A percentile compares a stretch with the other conserved stretches of the same genome.
Evolutionary conservation across 2,797 vertebrate species (phyloP).

Genomic region (Nothura maculosa): DNA sequence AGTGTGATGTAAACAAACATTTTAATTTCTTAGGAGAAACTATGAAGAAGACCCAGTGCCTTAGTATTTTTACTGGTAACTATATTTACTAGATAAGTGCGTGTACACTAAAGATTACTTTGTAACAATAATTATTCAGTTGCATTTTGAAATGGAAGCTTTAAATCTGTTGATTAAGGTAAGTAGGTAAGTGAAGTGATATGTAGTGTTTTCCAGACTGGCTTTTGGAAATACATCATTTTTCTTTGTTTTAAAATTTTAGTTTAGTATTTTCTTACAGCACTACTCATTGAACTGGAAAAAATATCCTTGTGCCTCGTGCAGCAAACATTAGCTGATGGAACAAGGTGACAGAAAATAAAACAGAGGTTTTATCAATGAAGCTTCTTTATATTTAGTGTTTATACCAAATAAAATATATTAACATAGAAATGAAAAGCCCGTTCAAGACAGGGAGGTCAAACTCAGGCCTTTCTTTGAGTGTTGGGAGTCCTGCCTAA

Average conservation of each 20-base stretch:
- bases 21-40: constrained; percentile 19
- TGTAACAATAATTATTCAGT: constrained; percentile 21
- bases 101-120: not conserved
- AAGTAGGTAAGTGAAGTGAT: constrained; percentile 41
- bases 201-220: not conserved
- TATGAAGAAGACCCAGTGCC: not conserved
- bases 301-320: not conserved
- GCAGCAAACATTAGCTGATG: not conserved
- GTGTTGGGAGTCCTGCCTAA: not conserved
- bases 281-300: rapidly evolving
- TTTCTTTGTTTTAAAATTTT: constrained; percentile 1
- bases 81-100: not conserved
- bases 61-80: constrained; percentile 1
- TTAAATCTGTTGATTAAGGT: constrained; percentile 38
- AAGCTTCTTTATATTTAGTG: not conserved
- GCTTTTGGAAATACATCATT: not conserved
- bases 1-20: not conserved
- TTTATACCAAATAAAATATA: not conserved
- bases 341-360: not conserved
- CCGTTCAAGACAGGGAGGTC: not conserved
- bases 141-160: constrained; percentile 16
- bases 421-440: not conserved
- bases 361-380: rapidly evolving
- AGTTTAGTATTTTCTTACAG: not conserved
- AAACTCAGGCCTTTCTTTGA: not conserved